Conservation (phyloP, 1,140 invertebrate genomes). For the Octopus sinensis region DNA sequence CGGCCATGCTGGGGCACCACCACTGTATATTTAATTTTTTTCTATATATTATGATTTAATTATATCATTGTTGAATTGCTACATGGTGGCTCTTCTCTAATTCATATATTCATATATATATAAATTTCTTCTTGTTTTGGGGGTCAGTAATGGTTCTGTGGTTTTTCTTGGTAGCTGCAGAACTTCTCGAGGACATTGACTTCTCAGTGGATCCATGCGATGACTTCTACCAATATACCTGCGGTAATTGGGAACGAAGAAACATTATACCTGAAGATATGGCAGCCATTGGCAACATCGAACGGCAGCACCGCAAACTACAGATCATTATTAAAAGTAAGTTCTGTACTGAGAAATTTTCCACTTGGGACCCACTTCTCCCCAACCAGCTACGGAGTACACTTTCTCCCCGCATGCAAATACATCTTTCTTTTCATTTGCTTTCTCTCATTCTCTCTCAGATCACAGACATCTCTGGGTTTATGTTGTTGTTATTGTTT, state of each 20-base stretch:
- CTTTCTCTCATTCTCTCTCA: not conserved
- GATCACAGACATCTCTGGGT: no score
- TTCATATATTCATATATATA: no score
- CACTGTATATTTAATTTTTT: no score
- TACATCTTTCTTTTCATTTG: not conserved
- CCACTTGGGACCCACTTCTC: not conserved
- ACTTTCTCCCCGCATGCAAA: no score
- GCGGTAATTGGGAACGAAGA: conserved; percentile 83
- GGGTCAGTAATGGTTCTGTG: not conserved
- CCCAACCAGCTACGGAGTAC: no score
- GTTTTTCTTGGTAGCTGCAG: conserved; percentile 67
- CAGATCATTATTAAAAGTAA: conserved; percentile 74
- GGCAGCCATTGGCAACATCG: conserved; percentile 83
- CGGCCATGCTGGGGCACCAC: no score
- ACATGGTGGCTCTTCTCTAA: no score
- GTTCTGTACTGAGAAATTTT: not conserved
- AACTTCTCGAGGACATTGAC: conserved; percentile 81
- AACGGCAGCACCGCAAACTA: conserved; percentile 81
- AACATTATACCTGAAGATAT: conserved; percentile 86
- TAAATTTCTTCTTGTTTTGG: no score
- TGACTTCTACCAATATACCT: conserved; percentile 87
- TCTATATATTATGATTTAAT: no score
- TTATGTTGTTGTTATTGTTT: no score
- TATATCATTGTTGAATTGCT: no score
- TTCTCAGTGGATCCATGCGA: conserved; percentile 74